Conservation (phyloP, 2,113 vertebrate genomes). For the Phoxinus phoxinus region DNA sequence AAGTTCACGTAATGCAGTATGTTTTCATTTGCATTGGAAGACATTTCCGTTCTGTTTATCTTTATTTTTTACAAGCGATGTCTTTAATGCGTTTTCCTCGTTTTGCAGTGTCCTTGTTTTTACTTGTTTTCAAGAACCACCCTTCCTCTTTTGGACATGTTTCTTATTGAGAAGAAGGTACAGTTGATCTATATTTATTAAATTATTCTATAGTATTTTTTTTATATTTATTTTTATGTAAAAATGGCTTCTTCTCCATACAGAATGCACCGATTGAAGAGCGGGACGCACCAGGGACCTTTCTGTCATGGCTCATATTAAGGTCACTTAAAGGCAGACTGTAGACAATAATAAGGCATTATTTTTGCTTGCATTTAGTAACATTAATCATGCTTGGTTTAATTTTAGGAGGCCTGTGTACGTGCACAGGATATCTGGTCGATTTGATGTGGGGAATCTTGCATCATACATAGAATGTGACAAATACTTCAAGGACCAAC, state of each 20-base stretch:
- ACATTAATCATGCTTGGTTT: neutral
- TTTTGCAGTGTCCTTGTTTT: constrained; percentile 81
- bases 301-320: constrained; percentile 79
- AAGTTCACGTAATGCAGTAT: constrained; percentile 76
- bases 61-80: neutral
- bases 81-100: neutral
- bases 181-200: neutral
- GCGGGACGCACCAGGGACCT: constrained; percentile 80
- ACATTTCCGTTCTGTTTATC: neutral
- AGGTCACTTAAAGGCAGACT: constrained; percentile 62
- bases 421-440: constrained; percentile 73
- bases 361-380: neutral
- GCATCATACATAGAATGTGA: constrained; percentile 76
- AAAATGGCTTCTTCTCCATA: neutral
- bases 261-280: constrained; percentile 72
- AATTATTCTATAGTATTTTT: neutral
- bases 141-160: constrained; percentile 73
- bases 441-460: constrained; percentile 82
- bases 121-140: constrained; percentile 76
- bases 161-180: constrained; percentile 81
- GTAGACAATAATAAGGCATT: neutral
- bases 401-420: constrained; percentile 75
- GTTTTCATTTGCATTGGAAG: constrained; percentile 40
- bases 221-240: neutral
- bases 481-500: constrained; percentile 75